A percentile compares a stretch with the other conserved stretches of the same genome.
phyloP scores from a whole-genome alignment of 92 coral and sea anemone species.

The Parazoanthus darwini region DNA sequence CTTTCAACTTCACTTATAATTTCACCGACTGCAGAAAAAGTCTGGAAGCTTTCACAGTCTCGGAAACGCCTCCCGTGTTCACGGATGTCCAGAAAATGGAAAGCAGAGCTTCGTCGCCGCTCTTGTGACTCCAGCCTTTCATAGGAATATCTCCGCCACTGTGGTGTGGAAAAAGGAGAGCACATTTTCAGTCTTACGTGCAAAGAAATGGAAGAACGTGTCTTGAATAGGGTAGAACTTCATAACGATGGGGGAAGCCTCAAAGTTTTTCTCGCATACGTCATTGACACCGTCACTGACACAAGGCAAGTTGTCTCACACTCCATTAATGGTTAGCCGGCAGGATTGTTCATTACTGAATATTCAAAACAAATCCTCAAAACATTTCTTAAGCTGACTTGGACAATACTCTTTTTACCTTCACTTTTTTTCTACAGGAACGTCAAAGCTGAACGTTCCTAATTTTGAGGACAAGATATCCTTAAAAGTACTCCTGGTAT shows the following conservation, averaged over 20 bases:
- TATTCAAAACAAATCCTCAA: not conserved
- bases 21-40: constrained; percentile 63
- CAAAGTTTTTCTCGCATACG: not conserved
- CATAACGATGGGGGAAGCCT: constrained; percentile 16
- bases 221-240: not conserved
- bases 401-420: too few relatives aligned
- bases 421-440: too few relatives aligned
- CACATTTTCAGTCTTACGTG: constrained; percentile 52
- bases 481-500: too few relatives aligned
- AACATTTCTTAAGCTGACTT: not conserved
- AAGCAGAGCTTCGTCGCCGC: not conserved
- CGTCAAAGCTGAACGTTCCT: too few relatives aligned
- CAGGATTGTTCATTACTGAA: not conserved
- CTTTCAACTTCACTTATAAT: constrained; percentile 65
- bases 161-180: constrained; percentile 72
- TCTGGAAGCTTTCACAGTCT: constrained; percentile 79
- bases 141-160: constrained; percentile 63
- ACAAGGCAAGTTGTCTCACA: not conserved
- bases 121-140: not conserved
- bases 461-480: too few relatives aligned
- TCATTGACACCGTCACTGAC: not conserved
- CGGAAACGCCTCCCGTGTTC: constrained; percentile 32
- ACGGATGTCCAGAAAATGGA: constrained; percentile 28
- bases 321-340: not conserved
- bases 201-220: not conserved